Evolutionary conservation across 1,140 invertebrate genomes (phyloP).

Genomic region (Dufourea novaeangliae): DNA sequence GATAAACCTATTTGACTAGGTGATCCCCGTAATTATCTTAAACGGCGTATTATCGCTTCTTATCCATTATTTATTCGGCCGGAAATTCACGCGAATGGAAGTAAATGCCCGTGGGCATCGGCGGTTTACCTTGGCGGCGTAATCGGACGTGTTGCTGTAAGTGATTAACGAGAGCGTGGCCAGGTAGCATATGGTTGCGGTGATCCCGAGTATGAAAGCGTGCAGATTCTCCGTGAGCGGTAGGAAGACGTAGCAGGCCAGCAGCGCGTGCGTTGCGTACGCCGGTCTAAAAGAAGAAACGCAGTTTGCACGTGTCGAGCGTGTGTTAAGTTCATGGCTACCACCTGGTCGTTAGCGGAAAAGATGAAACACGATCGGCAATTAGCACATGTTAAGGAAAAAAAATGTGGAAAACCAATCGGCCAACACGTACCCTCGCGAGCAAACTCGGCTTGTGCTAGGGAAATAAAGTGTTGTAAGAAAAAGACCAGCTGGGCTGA

Average conservation of each 20-base stretch:
- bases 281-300: constrained; percentile 81
- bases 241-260: constrained; percentile 90
- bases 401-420: too few species aligned
- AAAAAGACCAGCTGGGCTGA: too few species aligned
- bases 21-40: constrained; percentile 7
- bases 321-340: background rate
- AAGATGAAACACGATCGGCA: background rate
- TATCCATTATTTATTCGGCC: constrained; percentile 4
- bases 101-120: background rate
- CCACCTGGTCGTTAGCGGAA: constrained; percentile 16
- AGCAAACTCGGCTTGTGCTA: too few species aligned
- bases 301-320: background rate
- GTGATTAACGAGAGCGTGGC: constrained; percentile 85
- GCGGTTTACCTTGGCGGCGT: constrained; percentile 76
- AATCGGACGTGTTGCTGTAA: constrained; percentile 82
- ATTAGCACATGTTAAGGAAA: too few species aligned
- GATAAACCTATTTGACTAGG: background rate
- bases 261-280: constrained; percentile 86
- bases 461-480: too few species aligned
- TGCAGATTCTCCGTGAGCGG: constrained; percentile 87
- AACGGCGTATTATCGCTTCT: background rate
- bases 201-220: constrained; percentile 84
- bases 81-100: constrained; percentile 14
- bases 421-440: too few species aligned
- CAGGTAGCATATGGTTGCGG: constrained; percentile 85